These are phyloP conservation scores for Lithobates pipiens DNA, from an alignment of 2,797 vertebrate genomes.

Conservation along the genomic window DNA sequence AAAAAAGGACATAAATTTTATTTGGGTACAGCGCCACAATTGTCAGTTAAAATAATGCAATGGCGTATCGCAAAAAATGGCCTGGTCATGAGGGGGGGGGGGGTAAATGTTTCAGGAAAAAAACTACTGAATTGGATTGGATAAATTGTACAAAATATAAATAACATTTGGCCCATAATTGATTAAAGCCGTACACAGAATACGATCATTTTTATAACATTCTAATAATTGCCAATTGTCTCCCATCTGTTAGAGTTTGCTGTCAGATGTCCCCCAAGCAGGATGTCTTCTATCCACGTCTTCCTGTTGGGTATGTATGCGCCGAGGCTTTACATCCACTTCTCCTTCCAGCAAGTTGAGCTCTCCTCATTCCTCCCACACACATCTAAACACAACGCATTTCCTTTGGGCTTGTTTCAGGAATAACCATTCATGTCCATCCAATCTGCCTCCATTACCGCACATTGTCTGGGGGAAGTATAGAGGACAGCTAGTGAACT, in stretches of 20 bases:
- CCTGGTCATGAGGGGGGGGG: no score
- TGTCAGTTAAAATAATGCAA: no score
- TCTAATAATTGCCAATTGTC: not conserved
- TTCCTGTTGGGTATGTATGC: not conserved
- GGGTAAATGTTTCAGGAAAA: no score
- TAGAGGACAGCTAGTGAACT: slow-evolving; percentile 16
- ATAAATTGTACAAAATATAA: no score
- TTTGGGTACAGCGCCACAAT: no score
- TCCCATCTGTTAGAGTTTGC: slow-evolving; percentile 3
- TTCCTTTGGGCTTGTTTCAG: slow-evolving; percentile 20
- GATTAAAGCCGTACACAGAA: not conserved
- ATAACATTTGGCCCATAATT: no score
- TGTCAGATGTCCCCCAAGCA: slow-evolving; percentile 5
- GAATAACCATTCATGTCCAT: slow-evolving; percentile 1
- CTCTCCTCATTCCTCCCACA: not conserved
- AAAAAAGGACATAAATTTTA: no score
- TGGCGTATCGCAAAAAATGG: no score
- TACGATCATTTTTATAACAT: slow-evolving; percentile 1
- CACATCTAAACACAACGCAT: not conserved
- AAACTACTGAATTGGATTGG: no score
- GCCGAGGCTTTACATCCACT: not conserved
- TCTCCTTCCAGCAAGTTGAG: not conserved
- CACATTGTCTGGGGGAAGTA: slow-evolving; percentile 8
- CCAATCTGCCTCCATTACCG: slow-evolving; percentile 8
- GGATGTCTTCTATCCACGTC: not conserved